Conservation (phyloP, 2,888 invertebrate genomes). For the Conus canariensis region DNA sequence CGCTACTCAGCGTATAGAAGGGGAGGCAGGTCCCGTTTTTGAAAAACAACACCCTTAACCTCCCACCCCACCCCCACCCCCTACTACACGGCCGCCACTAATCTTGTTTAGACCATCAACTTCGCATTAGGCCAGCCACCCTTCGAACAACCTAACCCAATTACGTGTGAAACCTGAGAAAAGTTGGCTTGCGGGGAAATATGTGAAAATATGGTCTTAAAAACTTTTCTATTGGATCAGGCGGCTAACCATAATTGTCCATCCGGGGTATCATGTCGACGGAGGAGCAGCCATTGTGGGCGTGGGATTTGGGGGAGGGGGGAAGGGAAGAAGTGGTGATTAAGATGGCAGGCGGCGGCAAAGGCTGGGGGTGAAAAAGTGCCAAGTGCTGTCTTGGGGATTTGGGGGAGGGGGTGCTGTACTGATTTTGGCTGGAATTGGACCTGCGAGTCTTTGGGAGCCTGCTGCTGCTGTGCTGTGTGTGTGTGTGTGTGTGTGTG, state of each 20-base stretch:
- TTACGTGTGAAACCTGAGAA: background rate
- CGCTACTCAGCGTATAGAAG: no score
- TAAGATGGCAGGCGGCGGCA: background rate
- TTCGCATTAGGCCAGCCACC: background rate
- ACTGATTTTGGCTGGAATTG: background rate
- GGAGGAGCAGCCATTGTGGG: constrained; percentile 32
- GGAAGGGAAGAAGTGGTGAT: constrained; percentile 17
- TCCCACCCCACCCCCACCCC: background rate
- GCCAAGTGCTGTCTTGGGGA: constrained; percentile 7
- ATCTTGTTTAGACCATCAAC: constrained; percentile 8
- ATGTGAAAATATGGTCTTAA: constrained; percentile 35
- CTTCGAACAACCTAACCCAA: background rate
- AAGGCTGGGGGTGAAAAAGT: background rate
- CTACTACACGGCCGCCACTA: background rate
- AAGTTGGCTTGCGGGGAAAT: background rate
- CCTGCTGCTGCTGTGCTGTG: background rate
- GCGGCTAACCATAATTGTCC: constrained; percentile 42
- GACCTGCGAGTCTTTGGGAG: background rate
- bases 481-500: background rate
- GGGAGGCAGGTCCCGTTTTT: no score
- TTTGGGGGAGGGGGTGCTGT: no score
- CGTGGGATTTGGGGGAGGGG: constrained; percentile 19
- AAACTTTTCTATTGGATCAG: constrained; percentile 33
- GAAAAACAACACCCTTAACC: background rate
- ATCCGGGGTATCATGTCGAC: background rate